Base-by-base conservation (phyloP, 2,888 invertebrate genomes). In the Drosophila subsilvestris region DNA sequence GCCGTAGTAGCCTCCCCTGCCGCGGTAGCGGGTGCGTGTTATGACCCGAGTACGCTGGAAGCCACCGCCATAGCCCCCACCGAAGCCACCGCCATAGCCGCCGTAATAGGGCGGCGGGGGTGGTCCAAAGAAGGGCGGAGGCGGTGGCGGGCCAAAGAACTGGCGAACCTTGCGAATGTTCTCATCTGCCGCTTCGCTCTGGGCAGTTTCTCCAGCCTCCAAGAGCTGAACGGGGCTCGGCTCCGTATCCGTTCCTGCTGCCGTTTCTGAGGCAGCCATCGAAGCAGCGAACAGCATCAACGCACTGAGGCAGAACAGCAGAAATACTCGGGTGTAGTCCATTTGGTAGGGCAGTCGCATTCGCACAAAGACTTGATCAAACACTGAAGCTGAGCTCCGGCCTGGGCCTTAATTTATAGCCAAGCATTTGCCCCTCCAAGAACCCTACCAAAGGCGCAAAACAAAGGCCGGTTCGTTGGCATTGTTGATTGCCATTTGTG, bases 11-110 rank as follows among this genome's bases (percentile, higher is more conserved):
- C 73, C 72, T 8, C 78, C 81, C 8, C 78, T 73, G 27, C 78
- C 80, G 22, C 80, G 76, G 48, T 75, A 77, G 32, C 86, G 80
- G 0, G 89, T 89, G 27, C 88, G 88, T 17, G 89, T 89, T 29
- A 89, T 75, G 51, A 77, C 71, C 10, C 81, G 88, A 1, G 80
- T 79, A 37, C 83, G 78, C 32, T 76, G 74, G 53, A 78, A 79
- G 1, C 80, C 80, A 10, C 80, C 76, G 25, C 25, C 25, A 25
- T 25, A 25, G 6, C 32, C 32, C 5, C 12, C 32, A n/a, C 76
- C 79, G 53, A 14, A 72, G 1, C 49, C 57, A 18, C 67, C 83
- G 6, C 37, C 37, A 37, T 37, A 37, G 3, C 83, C 82, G 2
- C 78, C 79, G 2, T 75, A 78, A 12, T 78, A 85, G 0, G 76